Conservation (phyloP, 2,113 vertebrate species). For the Lophura nycthemera region DNA sequence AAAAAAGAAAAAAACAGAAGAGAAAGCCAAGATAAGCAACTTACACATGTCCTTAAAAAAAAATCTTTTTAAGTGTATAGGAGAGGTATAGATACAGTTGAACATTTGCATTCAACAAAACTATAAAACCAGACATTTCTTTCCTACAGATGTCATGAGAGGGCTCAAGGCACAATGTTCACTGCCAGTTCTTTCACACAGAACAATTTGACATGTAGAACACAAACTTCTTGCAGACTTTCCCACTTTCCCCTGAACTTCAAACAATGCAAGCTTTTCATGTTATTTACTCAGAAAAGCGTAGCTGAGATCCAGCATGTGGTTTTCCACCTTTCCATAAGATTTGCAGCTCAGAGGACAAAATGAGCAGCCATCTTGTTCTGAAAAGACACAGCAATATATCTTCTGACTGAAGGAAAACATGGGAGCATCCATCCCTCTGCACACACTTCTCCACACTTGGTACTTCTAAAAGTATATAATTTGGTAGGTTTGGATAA, state of each 20-base stretch:
- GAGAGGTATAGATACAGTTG: background rate
- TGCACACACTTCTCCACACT: background rate
- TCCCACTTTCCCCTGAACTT: background rate
- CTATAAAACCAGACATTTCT: background rate
- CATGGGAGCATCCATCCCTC: background rate
- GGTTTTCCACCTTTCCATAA: background rate
- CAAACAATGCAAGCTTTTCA: slow-evolving; percentile 28
- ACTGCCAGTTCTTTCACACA: background rate
- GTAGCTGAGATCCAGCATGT: background rate
- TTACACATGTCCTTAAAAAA: background rate
- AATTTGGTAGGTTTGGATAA: background rate
- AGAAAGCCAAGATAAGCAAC: background rate
- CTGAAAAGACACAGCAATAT: background rate
- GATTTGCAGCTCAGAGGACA: background rate
- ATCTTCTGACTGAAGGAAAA: background rate
- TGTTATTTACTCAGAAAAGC: slow-evolving; percentile 29
- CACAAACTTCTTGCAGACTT: background rate
- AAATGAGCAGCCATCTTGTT: background rate
- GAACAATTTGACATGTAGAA: background rate
- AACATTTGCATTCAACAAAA: background rate
- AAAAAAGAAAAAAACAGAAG: background rate
- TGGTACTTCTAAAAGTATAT: background rate
- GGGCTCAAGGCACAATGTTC: background rate
- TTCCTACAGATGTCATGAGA: background rate
- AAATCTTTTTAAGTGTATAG: background rate